These are phyloP conservation scores for Bactericera cockerelli DNA, from an alignment of 1,140 invertebrate species.

Conservation along the genomic window DNA sequence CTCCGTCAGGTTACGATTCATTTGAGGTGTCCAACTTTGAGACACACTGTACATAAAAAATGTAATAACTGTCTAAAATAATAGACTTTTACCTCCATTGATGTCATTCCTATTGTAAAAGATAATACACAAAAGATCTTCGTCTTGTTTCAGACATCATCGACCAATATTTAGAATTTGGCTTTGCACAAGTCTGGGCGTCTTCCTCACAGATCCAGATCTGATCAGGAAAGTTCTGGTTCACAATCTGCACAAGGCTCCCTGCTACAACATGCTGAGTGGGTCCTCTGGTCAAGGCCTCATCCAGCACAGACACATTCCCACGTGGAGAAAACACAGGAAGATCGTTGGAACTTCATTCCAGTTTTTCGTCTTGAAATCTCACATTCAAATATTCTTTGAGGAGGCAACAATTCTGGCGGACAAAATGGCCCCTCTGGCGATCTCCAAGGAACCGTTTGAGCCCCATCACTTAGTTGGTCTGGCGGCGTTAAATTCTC, in stretches of 20 bases:
- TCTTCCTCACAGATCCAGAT: background rate
- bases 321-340: background rate
- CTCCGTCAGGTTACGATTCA: no score
- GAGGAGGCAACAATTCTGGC: conserved; percentile 10
- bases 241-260: conserved; percentile 5
- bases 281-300: conserved; percentile 1
- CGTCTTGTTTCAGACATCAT: no score
- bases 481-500: background rate
- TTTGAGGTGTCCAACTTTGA: no score
- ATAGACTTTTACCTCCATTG: no score
- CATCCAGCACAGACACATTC: background rate
- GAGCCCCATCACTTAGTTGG: background rate
- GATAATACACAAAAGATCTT: no score
- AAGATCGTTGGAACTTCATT: conserved; percentile 10
- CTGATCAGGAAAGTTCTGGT: background rate
- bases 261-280: conserved; percentile 1
- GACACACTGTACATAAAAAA: no score
- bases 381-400: conserved; percentile 7
- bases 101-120: no score
- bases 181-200: no score
- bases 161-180: no score
- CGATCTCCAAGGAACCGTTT: background rate
- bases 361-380: conserved; percentile 10
- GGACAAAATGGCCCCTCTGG: background rate
- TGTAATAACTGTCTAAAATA: no score